Percentiles rank a stretch among this genome's conserved stretches.
Conservation (phyloP, 2,113 vertebrate species). For the Hylia prasina region DNA sequence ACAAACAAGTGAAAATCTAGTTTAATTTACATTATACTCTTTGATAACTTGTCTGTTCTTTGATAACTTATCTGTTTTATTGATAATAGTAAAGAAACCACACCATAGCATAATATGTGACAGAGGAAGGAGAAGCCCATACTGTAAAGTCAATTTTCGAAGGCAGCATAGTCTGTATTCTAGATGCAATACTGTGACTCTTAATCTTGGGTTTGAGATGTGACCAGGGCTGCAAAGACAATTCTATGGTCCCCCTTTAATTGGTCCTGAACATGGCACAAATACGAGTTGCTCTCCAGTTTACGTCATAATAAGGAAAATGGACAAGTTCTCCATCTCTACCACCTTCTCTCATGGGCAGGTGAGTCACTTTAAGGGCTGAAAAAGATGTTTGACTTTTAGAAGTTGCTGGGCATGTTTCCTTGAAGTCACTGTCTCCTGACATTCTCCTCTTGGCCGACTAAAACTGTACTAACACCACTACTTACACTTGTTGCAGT, state of each 20-base stretch:
- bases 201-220: neutral
- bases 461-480: neutral
- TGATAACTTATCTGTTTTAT: neutral
- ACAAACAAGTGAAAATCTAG: neutral
- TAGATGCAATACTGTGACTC: neutral
- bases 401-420: neutral
- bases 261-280: neutral
- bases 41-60: neutral
- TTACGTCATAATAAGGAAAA: neutral
- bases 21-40: neutral
- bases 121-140: neutral
- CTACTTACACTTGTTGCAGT: neutral
- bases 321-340: neutral
- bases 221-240: neutral
- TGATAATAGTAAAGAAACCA: neutral
- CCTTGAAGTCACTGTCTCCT: neutral
- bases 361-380: neutral
- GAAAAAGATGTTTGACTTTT: neutral
- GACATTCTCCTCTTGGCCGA: neutral
- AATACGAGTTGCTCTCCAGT: neutral
- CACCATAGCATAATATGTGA: neutral
- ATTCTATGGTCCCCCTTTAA: rapidly evolving
- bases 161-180: neutral
- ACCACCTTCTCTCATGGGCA: neutral
- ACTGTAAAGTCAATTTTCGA: neutral